Percentiles rank a stretch among this genome's conserved stretches.
Evolutionary conservation across 1,140 invertebrate genomes (phyloP).

Genomic region (Propsilocerus akamusi): DNA sequence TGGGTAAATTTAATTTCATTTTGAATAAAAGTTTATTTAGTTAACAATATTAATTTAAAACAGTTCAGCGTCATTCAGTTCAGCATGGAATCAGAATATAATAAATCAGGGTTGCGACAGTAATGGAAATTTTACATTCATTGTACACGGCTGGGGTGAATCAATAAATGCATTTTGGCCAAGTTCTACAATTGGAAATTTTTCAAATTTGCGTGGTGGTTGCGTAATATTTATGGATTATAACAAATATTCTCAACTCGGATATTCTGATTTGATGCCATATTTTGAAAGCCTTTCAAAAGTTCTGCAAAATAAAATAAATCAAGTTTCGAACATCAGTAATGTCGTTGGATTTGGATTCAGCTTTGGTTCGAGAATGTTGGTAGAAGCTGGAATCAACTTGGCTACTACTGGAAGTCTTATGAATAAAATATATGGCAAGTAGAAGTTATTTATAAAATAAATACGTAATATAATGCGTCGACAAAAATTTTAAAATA

Average conservation of each 20-base stretch:
- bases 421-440: background rate
- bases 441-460: background rate
- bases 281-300: background rate
- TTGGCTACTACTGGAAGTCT: background rate
- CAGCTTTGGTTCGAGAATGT: background rate
- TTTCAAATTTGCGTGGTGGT: background rate
- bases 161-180: background rate
- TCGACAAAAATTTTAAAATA: too few relatives aligned
- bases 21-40: too few relatives aligned
- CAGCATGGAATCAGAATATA: too few relatives aligned
- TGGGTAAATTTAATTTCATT: too few relatives aligned
- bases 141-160: background rate
- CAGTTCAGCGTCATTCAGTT: too few relatives aligned
- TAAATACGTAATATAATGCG: background rate
- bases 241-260: background rate
- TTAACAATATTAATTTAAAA: too few relatives aligned
- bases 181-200: background rate
- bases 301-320: background rate
- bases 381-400: background rate
- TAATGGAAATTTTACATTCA: background rate
- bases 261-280: background rate
- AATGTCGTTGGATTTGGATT: background rate
- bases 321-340: background rate
- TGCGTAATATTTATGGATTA: conserved; percentile 1
- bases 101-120: too few relatives aligned